A percentile compares a stretch with the other conserved stretches of the same genome.
These are phyloP conservation scores for Bactericera cockerelli DNA, from an alignment of 1,140 invertebrate genomes.

Conservation along the genomic window DNA sequence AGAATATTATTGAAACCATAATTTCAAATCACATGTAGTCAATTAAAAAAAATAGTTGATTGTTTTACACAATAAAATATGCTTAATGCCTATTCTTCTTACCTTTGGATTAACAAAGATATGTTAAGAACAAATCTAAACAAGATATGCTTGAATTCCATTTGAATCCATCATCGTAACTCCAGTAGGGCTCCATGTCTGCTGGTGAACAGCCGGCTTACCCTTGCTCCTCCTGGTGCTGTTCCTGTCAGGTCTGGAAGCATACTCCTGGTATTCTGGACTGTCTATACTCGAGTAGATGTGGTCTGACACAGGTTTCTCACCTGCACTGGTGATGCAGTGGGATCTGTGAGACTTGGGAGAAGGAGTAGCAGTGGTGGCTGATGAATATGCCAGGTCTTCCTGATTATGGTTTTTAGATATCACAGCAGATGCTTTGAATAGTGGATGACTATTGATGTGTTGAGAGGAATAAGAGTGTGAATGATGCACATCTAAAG, in stretches of 20 bases:
- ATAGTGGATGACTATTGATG: constrained; percentile 30
- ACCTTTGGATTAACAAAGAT: too few species aligned
- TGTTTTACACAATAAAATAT: too few species aligned
- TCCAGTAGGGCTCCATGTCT: not conserved
- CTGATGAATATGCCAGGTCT: constrained; percentile 42
- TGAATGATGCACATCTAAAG: not conserved
- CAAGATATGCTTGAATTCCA: constrained; percentile 6
- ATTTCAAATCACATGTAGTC: too few species aligned
- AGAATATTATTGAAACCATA: too few species aligned
- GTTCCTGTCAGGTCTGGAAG: not conserved
- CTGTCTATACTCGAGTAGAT: constrained; percentile 78
- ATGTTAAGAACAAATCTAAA: not conserved
- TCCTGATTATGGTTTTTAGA: constrained; percentile 30
- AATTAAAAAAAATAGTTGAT: too few species aligned
- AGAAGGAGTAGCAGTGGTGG: constrained; percentile 43
- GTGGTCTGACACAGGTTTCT: constrained; percentile 61
- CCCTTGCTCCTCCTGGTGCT: not conserved
- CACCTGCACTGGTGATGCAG: constrained; percentile 31
- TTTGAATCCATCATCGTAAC: constrained; percentile 2
- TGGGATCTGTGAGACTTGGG: constrained; percentile 38
- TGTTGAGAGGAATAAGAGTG: constrained; percentile 25
- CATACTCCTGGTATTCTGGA: constrained; percentile 47
- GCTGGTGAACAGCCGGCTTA: not conserved
- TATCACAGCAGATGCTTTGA: constrained; percentile 29
- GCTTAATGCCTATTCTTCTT: too few species aligned